Base-by-base conservation (phyloP, 2,797 vertebrate species). In the Lateolabrax maculatus region DNA sequence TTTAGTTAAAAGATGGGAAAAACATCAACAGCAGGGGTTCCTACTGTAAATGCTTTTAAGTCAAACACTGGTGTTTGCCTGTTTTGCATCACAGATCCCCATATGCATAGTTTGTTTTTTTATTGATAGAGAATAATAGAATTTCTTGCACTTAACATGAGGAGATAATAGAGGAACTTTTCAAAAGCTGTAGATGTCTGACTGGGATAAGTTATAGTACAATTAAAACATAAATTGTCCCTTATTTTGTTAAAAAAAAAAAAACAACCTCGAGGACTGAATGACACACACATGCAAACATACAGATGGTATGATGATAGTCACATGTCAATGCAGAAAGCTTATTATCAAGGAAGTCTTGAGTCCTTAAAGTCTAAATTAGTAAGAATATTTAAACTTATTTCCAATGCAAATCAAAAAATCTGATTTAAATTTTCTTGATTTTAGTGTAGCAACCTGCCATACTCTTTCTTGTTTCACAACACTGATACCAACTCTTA, bases 1-100 rank as follows among this genome's bases (percentile, higher is more conserved):
- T 81, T 85, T 73, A 87, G 81, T 90, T 84, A 69, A 86, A 81
- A 89, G 64, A 84, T 5, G 43, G 49, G 66, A 21, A 81, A 63
- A 79, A 80, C 84, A 84, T 80, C 62, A 31, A 6, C 78, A 80
- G 77, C 70, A 13, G 70, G 81, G 64, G 25, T 48, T 75, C 19
- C 69, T 82, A 3, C 31, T 34, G 31, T 34, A 23, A 74, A 73
- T 81, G 79, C 73, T 88, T 81, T 81, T 25, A 65, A 86, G 56
- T 51, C 80, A 25, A 62, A 77, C 77, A 82, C 55, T 71, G 51
- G 16, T 68, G 23, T 75, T 83, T 71, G 55, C 34, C 10, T 60
- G 78, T 80, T 71, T 55, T 89, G 71, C 62, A 27, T 34, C 63
- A 19, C n/a, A 25, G 12, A 71, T 71, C 53, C 84, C 61, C 67